Evolutionary conservation across 2,888 invertebrate species (phyloP).

Genomic region (Hermodice carunculata): DNA sequence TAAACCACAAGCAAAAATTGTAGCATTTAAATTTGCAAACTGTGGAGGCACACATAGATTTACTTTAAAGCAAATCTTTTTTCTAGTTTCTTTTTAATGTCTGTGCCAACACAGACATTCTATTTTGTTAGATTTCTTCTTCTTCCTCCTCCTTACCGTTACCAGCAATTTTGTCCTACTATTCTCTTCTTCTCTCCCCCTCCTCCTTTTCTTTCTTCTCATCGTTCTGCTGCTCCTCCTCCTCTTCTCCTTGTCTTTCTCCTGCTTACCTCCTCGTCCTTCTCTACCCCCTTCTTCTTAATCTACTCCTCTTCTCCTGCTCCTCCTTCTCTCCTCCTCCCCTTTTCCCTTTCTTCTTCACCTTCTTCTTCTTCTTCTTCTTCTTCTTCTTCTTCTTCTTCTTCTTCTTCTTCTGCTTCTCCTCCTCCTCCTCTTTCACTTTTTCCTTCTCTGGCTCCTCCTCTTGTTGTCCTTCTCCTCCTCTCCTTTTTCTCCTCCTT

Average conservation of each 20-base stretch:
- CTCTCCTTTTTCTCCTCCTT: constrained; percentile 11
- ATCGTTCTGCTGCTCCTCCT: background rate
- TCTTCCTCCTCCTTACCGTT: too few species aligned
- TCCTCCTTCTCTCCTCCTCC: constrained; percentile 10
- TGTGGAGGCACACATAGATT: too few species aligned
- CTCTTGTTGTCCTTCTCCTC: constrained; percentile 5
- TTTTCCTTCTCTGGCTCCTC: constrained; percentile 14
- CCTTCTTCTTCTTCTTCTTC: constrained; percentile 6
- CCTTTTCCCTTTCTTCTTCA: constrained; percentile 14
- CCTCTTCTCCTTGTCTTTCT: constrained; percentile 7
- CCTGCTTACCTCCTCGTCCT: constrained; percentile 3
- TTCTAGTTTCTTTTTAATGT: too few species aligned
- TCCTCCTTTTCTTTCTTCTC: background rate
- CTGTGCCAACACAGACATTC: too few species aligned
- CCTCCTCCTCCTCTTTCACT: constrained; percentile 7
- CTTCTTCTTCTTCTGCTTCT: background rate
- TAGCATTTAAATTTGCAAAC: too few species aligned
- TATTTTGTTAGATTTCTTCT: too few species aligned
- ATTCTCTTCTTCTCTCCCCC: background rate
- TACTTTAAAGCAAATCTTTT: too few species aligned
- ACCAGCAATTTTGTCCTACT: too few species aligned
- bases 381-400: background rate
- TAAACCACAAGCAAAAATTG: too few species aligned
- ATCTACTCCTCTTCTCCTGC: constrained; percentile 1
- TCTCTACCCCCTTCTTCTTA: background rate